Evolutionary conservation across 2,113 vertebrate species (phyloP).

Genomic region (Triplophysa siluroides): DNA sequence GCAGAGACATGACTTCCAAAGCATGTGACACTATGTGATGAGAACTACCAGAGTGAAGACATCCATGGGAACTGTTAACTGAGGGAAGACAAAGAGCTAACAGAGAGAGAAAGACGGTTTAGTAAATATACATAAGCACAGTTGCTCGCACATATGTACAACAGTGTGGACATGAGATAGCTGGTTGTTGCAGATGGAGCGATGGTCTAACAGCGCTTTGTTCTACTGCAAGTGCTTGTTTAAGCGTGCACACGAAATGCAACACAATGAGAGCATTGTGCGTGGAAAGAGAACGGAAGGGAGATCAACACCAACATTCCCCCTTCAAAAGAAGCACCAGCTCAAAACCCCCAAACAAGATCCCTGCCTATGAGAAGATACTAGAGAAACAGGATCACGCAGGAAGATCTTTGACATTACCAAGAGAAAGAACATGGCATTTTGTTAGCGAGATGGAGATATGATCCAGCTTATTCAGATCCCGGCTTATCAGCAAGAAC

Average conservation of each 20-base stretch:
- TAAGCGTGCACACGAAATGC: slow-evolving; percentile 61
- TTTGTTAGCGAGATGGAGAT: background rate
- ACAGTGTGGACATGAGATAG: slow-evolving; percentile 46
- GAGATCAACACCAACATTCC: slow-evolving; percentile 63
- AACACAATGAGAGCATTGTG: slow-evolving; percentile 69
- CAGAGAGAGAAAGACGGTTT: slow-evolving; percentile 2
- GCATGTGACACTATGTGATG: background rate
- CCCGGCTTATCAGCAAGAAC: slow-evolving; percentile 50
- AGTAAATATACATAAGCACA: slow-evolving; percentile 13
- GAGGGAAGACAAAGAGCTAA: slow-evolving; percentile 24
- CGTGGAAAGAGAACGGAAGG: slow-evolving; percentile 59
- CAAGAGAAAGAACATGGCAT: background rate
- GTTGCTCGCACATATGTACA: background rate
- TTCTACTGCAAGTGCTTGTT: slow-evolving; percentile 57
- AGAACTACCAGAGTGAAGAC: slow-evolving; percentile 33
- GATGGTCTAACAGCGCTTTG: slow-evolving; percentile 48
- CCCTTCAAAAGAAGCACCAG: slow-evolving; percentile 59
- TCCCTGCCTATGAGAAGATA: background rate
- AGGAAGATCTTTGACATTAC: background rate
- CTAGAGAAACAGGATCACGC: background rate
- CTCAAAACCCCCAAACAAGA: background rate
- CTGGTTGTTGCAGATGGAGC: slow-evolving; percentile 41
- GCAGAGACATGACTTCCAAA: slow-evolving; percentile 1
- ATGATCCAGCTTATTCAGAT: slow-evolving; percentile 47
- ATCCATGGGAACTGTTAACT: slow-evolving; percentile 35